phyloP scores from a whole-genome alignment of 2,888 invertebrate genomes.

The Tiliacea citrago region DNA sequence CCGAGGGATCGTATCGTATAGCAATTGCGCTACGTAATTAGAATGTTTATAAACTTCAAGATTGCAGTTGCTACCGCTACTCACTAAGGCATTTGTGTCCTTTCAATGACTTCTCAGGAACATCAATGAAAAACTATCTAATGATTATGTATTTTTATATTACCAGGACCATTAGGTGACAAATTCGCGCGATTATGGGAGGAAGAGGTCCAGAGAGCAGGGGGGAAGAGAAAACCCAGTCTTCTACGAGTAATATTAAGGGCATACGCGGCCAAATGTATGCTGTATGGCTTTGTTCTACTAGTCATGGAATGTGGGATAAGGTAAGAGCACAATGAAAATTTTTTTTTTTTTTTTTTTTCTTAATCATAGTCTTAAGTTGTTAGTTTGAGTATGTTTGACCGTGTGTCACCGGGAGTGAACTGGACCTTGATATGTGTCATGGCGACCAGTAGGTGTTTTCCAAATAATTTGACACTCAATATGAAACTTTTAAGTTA shows the following conservation, averaged over 20 bases:
- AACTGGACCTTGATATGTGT: background rate
- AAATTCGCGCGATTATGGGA: constrained; percentile 89
- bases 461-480: constrained; percentile 4
- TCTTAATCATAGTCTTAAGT: no score
- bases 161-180: constrained; percentile 86
- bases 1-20: constrained; percentile 14
- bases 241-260: constrained; percentile 88
- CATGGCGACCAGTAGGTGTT: background rate
- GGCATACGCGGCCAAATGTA: constrained; percentile 91
- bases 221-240: constrained; percentile 89
- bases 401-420: no score
- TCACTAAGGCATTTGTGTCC: constrained; percentile 31
- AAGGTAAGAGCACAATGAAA: constrained; percentile 81
- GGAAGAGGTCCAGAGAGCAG: constrained; percentile 84
- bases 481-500: background rate
- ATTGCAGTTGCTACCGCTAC: constrained; percentile 36
- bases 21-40: constrained; percentile 36
- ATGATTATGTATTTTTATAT: constrained; percentile 17
- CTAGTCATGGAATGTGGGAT: constrained; percentile 92
- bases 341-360: background rate
- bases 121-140: constrained; percentile 17
- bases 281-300: constrained; percentile 90
- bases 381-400: no score
- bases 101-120: constrained; percentile 20
- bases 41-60: constrained; percentile 42